Evolutionary conservation across 2,797 vertebrate genomes (phyloP).

Genomic region (Enteromius anoplus): DNA sequence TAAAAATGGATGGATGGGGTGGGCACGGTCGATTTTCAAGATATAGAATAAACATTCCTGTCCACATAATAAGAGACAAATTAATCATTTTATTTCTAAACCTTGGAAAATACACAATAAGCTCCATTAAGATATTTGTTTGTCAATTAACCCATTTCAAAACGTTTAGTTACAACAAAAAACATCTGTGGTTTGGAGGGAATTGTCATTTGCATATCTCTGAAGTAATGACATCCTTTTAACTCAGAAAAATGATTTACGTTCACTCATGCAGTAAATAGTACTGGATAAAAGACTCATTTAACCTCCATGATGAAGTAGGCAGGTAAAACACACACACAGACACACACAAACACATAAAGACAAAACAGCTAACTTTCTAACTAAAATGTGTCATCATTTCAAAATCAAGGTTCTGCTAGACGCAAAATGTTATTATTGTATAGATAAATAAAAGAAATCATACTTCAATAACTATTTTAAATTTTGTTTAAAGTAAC

Average conservation of each 20-base stretch:
- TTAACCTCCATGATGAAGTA: not conserved
- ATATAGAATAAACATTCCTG: not conserved
- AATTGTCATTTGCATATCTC: constrained; percentile 38
- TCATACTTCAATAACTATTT: not conserved
- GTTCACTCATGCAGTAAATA: constrained; percentile 53
- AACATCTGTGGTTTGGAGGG: not conserved
- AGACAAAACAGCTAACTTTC: too few species aligned
- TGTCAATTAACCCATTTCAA: not conserved
- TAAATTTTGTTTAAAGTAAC: not conserved
- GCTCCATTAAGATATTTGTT: not conserved
- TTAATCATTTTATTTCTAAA: not conserved
- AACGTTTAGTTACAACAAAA: constrained; percentile 5
- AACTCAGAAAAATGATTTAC: constrained; percentile 21
- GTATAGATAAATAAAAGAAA: not conserved
- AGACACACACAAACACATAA: too few species aligned
- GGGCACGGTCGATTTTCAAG: constrained; percentile 28
- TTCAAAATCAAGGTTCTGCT: not conserved
- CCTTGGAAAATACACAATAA: not conserved
- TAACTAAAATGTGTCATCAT: too few species aligned
- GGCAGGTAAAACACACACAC: not conserved
- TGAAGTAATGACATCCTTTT: constrained; percentile 46
- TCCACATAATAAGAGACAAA: not conserved
- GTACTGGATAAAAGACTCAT: constrained; percentile 7
- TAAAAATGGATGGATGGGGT: constrained; percentile 36
- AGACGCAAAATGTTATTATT: not conserved